Evolutionary conservation across 2,113 vertebrate species (phyloP).

Genomic region (Oophaga pumilio): DNA sequence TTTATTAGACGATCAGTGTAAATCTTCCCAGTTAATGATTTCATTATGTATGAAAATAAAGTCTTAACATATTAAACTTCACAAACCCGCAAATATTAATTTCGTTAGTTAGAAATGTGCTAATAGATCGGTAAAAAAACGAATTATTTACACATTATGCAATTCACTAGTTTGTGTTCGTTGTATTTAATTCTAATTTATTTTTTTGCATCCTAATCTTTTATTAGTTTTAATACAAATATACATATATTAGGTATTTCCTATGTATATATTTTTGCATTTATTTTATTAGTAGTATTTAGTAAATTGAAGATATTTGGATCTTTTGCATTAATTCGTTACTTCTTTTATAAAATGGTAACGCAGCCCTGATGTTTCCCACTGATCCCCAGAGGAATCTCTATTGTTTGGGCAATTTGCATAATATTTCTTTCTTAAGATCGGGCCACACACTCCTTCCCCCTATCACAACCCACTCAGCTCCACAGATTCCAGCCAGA

Average conservation of each 20-base stretch:
- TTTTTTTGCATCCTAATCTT: not conserved
- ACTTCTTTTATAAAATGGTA: not conserved
- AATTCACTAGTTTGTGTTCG: not conserved
- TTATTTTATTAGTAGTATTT: not conserved
- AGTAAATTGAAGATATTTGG: not conserved
- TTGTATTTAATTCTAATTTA: not conserved
- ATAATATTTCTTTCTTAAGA: constrained; percentile 49
- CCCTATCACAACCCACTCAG: constrained; percentile 44
- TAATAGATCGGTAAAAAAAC: not conserved
- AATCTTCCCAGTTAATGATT: not conserved
- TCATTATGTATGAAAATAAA: not conserved
- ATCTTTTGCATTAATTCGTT: not conserved
- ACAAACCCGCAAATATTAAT: not conserved
- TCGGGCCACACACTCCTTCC: constrained; percentile 16
- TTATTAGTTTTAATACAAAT: too few relatives aligned
- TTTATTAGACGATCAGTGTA: not conserved
- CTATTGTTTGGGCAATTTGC: constrained; percentile 22
- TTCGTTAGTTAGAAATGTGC: not conserved
- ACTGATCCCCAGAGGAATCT: constrained; percentile 24
- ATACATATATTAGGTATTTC: not conserved
- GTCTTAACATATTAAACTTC: not conserved
- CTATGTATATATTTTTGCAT: not conserved
- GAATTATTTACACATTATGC: not conserved
- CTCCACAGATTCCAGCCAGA: constrained; percentile 3
- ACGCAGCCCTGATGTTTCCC: constrained; percentile 1